Evolutionary conservation across 2,797 vertebrate genomes (phyloP).

Genomic region (Dendrocincla fuliginosa): DNA sequence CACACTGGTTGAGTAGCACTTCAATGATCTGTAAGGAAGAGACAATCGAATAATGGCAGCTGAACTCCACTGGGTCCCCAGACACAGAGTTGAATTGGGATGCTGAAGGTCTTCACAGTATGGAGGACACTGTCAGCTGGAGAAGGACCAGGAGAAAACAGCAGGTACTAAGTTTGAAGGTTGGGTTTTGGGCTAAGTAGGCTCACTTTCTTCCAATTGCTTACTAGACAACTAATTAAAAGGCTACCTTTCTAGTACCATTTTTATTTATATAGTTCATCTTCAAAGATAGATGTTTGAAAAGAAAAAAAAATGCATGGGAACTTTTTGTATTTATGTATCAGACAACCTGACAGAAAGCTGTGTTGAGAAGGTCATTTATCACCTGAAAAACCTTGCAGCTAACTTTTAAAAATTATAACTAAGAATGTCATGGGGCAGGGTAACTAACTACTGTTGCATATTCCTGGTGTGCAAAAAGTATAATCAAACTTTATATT

Average conservation of each 20-base stretch:
- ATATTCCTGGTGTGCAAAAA: neutral
- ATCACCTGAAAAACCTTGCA: neutral
- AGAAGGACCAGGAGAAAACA: neutral
- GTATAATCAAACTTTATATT: neutral
- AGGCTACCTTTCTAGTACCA: neutral
- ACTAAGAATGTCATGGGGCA: rapidly evolving
- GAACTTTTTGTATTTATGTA: neutral
- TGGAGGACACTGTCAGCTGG: neutral
- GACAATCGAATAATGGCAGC: neutral
- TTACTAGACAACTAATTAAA: neutral
- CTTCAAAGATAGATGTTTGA: neutral
- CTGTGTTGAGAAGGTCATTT: neutral
- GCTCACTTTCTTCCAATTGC: neutral
- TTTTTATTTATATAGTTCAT: neutral
- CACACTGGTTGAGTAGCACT: neutral
- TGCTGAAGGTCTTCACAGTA: neutral
- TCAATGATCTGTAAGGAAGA: neutral
- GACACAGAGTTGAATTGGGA: neutral
- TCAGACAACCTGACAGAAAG: neutral
- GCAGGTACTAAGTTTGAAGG: neutral
- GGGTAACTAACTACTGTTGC: neutral
- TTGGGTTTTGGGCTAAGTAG: neutral
- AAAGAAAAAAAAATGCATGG: neutral
- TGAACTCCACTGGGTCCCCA: neutral
- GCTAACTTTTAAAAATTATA: neutral